Conservation (phyloP, 2,113 vertebrate genomes). For the Pithys albifrons region DNA sequence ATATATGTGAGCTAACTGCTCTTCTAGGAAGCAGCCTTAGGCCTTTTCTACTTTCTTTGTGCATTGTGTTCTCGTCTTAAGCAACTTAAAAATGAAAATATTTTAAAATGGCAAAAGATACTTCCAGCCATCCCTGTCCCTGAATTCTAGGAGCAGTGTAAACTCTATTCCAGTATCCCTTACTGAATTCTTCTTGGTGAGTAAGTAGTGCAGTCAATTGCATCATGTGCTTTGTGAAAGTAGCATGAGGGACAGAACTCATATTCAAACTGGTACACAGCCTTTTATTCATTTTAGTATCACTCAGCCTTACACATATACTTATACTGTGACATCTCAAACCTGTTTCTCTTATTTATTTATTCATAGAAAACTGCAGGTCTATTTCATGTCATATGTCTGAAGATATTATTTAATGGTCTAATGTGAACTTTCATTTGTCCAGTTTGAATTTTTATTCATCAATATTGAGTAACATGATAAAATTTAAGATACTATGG, state of each 20-base stretch:
- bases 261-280: background rate
- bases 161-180: background rate
- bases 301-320: background rate
- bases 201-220: background rate
- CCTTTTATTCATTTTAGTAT: background rate
- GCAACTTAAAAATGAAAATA: background rate
- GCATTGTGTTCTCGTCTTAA: background rate
- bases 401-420: background rate
- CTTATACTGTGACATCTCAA: background rate
- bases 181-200: background rate
- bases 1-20: background rate
- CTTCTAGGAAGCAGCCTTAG: background rate
- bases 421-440: background rate
- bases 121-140: background rate
- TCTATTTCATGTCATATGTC: background rate
- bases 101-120: background rate
- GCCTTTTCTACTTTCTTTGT: background rate
- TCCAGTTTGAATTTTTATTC: background rate
- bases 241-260: background rate
- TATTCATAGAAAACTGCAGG: background rate
- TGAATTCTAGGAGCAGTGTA: background rate
- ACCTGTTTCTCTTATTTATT: background rate
- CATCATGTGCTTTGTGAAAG: fast-evolving
- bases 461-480: background rate
- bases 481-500: background rate